phyloP scores from a whole-genome alignment of 2,113 vertebrate genomes.

The Antechinus stuartii region DNA sequence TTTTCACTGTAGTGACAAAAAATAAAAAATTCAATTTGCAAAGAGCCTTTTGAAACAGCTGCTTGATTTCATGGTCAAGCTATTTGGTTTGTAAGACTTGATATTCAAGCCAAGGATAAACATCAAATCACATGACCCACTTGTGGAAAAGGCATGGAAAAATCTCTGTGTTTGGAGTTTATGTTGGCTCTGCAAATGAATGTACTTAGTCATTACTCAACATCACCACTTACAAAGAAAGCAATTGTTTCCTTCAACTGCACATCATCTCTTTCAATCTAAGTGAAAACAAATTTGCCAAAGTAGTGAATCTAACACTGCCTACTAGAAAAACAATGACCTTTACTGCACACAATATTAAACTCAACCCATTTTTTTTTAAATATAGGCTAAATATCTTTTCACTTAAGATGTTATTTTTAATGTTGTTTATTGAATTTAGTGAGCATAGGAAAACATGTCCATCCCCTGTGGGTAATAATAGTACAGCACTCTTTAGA shows the following conservation, averaged over 20 bases:
- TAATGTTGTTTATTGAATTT: slow-evolving; percentile 38
- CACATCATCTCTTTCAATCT: slow-evolving; percentile 62
- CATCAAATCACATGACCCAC: slow-evolving; percentile 53
- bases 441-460: slow-evolving; percentile 51
- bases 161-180: slow-evolving; percentile 64
- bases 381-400: slow-evolving; percentile 22
- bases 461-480: neutral
- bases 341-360: slow-evolving; percentile 46
- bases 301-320: slow-evolving; percentile 43
- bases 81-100: slow-evolving; percentile 59
- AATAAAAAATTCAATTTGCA: slow-evolving; percentile 46
- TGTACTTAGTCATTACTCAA: slow-evolving; percentile 69
- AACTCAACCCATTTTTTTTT: slow-evolving; percentile 20
- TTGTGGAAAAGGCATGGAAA: slow-evolving; percentile 35
- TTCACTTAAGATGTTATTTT: slow-evolving; percentile 47
- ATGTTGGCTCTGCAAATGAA: slow-evolving; percentile 73
- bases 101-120: slow-evolving; percentile 64
- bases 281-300: slow-evolving; percentile 57
- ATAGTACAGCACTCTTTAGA: neutral
- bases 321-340: slow-evolving; percentile 13
- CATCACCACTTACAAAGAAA: slow-evolving; percentile 75
- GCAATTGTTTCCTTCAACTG: slow-evolving; percentile 68
- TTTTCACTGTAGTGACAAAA: slow-evolving; percentile 46
- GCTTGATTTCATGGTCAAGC: slow-evolving; percentile 65
- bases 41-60: slow-evolving; percentile 48